Conservation (phyloP, 2,113 vertebrate genomes). For the Todiramphus chloris region DNA sequence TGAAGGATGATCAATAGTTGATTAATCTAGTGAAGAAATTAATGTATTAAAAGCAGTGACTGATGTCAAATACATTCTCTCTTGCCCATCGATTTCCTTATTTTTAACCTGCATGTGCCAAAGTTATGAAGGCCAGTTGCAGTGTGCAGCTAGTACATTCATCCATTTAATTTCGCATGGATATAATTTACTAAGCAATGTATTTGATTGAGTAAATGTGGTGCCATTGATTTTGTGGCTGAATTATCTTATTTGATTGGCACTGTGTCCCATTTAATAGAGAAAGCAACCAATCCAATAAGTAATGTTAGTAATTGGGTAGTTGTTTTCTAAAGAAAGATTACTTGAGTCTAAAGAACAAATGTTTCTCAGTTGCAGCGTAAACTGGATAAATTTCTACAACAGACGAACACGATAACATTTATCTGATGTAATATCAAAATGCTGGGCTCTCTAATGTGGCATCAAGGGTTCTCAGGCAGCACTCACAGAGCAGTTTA, state of each 20-base stretch:
- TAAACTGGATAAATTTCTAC: slow-evolving; percentile 15
- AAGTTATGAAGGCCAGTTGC: neutral
- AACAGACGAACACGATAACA: neutral
- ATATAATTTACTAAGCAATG: slow-evolving; percentile 69
- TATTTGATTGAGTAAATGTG: slow-evolving; percentile 65
- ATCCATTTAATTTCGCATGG: slow-evolving; percentile 69
- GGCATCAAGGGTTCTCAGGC: neutral
- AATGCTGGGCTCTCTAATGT: neutral
- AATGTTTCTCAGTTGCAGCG: neutral
- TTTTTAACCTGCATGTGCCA: slow-evolving; percentile 50
- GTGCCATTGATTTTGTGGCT: slow-evolving; percentile 65
- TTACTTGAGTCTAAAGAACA: slow-evolving; percentile 21
- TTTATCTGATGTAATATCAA: neutral
- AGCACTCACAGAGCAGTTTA: neutral
- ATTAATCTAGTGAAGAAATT: slow-evolving; percentile 74
- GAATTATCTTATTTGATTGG: slow-evolving; percentile 72
- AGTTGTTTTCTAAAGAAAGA: slow-evolving; percentile 60
- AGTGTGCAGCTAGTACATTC: slow-evolving; percentile 39
- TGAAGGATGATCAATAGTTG: slow-evolving; percentile 69
- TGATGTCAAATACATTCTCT: slow-evolving; percentile 69
- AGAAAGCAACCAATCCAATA: slow-evolving; percentile 53
- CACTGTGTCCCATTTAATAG: slow-evolving; percentile 54
- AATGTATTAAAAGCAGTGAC: slow-evolving; percentile 72
- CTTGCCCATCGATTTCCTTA: slow-evolving; percentile 62
- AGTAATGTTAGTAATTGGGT: slow-evolving; percentile 62